A percentile compares a stretch with the other conserved stretches of the same genome.
These are phyloP conservation scores for Cinclus cinclus DNA, from an alignment of 2,113 vertebrate species.

Conservation along the genomic window DNA sequence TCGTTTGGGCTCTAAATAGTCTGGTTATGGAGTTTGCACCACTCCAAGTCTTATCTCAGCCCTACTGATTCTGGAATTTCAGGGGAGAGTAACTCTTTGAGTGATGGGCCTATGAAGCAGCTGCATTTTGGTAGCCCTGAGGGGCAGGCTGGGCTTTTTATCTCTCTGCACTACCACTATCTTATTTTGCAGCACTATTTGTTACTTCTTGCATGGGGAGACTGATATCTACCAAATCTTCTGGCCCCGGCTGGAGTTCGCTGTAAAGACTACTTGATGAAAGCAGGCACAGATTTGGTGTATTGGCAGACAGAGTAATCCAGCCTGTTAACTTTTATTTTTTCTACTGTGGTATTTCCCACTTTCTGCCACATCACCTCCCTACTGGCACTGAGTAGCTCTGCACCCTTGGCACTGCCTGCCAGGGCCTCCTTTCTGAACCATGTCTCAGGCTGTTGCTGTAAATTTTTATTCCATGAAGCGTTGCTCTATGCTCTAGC, in stretches of 20 bases:
- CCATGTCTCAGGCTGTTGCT: neutral
- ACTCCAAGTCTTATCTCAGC: neutral
- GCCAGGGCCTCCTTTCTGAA: neutral
- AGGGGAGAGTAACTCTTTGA: neutral
- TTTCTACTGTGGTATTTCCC: neutral
- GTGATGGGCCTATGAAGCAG: fast-evolving
- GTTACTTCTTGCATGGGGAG: neutral
- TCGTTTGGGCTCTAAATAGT: neutral
- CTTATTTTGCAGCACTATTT: neutral
- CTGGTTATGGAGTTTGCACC: neutral
- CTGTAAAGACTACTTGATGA: neutral
- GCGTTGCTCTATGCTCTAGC: fast-evolving
- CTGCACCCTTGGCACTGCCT: neutral
- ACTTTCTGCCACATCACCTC: neutral
- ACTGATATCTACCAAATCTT: neutral
- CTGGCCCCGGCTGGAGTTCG: neutral
- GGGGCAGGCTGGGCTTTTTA: neutral
- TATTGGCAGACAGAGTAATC: neutral
- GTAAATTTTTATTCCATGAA: neutral
- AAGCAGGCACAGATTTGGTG: neutral
- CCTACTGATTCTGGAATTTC: neutral
- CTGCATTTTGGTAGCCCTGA: neutral
- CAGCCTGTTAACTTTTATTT: neutral
- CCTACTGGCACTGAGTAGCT: fast-evolving
- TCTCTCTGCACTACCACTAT: neutral